phyloP scores from a whole-genome alignment of 2,888 invertebrate species.

The Trisateles emortualis region DNA sequence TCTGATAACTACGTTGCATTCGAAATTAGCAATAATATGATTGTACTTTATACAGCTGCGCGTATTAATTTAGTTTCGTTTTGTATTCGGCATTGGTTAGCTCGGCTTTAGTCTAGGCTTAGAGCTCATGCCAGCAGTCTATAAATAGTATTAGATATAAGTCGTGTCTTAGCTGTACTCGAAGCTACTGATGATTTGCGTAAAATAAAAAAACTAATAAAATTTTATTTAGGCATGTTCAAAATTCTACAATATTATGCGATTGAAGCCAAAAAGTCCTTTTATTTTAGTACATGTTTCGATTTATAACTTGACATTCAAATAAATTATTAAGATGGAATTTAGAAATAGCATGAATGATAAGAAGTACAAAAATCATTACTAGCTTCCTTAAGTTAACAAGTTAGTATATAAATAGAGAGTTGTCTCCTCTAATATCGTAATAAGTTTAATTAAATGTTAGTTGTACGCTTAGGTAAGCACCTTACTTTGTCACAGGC shows the following conservation, averaged over 20 bases:
- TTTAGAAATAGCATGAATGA: too few relatives aligned
- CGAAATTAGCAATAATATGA: conserved; percentile 5
- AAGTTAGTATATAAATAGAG: neutral
- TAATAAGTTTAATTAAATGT: neutral
- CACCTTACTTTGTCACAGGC: neutral
- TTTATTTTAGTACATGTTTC: too few relatives aligned
- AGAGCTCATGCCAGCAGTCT: neutral
- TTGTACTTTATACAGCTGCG: neutral
- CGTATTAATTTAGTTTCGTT: neutral
- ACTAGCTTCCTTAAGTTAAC: neutral
- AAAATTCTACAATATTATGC: too few relatives aligned
- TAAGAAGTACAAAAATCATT: neutral
- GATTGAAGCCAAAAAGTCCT: too few relatives aligned
- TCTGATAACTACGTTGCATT: conserved; percentile 8
- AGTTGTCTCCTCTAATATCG: neutral
- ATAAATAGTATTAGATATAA: neutral
- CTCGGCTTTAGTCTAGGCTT: neutral
- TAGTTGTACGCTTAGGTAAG: too few relatives aligned
- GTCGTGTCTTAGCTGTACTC: neutral
- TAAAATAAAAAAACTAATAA: too few relatives aligned
- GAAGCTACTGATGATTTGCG: neutral
- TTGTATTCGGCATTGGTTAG: neutral
- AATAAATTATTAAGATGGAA: too few relatives aligned
- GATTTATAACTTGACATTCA: neutral
- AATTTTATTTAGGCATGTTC: too few relatives aligned